Base-by-base conservation (phyloP, 2,797 vertebrate species). In the Tenualosa thibaudeaui region DNA sequence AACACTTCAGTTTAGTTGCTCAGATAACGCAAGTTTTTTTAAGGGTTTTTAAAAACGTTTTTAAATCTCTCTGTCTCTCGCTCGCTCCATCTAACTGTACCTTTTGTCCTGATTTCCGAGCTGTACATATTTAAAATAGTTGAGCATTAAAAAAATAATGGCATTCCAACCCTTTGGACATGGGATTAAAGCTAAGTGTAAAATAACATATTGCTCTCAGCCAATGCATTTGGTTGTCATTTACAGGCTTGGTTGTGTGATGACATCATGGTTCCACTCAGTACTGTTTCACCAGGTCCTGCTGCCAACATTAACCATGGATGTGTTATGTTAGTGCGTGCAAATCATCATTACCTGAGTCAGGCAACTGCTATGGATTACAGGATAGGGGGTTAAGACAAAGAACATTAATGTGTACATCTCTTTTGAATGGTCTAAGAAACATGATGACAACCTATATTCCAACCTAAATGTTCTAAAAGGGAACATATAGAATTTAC, bases 91-190 rank as follows among this genome's bases (percentile, higher is more conserved):
- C 50, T 51, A 9, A 12, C 2, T 51, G 10, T 60, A 60, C 22
- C 58, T 24, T 62, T 62, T 2, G 6, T n/a, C 37, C 71, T 43
- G 37, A 43, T 78, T 78, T 40, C 71, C n/a, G 37, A 19, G 37
- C 71, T 78, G 19, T 46, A 78, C 71, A 78, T 78, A 78, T 78
- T 78, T 46, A 43, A 78, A 19, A 78, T 78, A 78, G 43, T 40
- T 46, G 40, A 19, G 6, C 3, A 8, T 37, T 31, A 3, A 13
- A 71, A 71, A 15, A 71, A 51, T 9, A 78, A 78, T 46, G 37
- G 15, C 17, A 46, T 43, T 78, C 37, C 40, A 43, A 43, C 37
- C 31, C 13, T 12, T 68, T 31, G 26, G 24, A 31, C 62, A 31
- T 17, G 37, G 71, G 37, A 40, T 46, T 22, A 40, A 9, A 78